Evolutionary conservation across 2,113 vertebrate species (phyloP).

Genomic region (Donacobius atricapilla): DNA sequence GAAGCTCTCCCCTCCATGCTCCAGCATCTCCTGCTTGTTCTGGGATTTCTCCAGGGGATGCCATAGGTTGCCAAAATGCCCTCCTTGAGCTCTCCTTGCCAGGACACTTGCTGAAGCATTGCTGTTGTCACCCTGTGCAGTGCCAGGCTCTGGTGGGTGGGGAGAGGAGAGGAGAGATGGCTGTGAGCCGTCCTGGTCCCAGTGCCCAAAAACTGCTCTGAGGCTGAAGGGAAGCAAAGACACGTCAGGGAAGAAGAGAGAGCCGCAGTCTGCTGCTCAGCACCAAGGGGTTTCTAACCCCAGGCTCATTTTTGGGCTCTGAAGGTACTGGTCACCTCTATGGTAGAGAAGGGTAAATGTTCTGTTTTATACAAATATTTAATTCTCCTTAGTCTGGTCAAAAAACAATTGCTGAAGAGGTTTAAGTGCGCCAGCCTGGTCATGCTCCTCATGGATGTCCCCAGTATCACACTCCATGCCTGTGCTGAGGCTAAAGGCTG

Average conservation of each 20-base stretch:
- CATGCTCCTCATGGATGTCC: neutral
- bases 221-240: neutral
- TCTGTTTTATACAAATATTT: neutral
- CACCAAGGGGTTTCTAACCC: rapidly evolving
- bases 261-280: neutral
- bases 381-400: neutral
- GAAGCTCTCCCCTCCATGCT: rapidly evolving
- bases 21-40: rapidly evolving
- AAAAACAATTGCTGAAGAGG: neutral
- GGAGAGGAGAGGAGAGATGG: neutral
- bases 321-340: neutral
- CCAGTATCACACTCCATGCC: too few species aligned
- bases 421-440: neutral
- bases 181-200: neutral
- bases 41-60: neutral
- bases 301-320: neutral
- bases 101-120: neutral
- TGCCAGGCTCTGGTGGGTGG: neutral
- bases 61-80: rapidly evolving
- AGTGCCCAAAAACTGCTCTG: neutral
- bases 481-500: neutral
- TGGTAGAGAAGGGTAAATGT: neutral
- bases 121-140: rapidly evolving
- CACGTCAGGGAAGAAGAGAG: neutral
- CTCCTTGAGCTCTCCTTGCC: neutral